Base-by-base conservation (phyloP, 1,140 invertebrate genomes). In the Triops cancriformis region DNA sequence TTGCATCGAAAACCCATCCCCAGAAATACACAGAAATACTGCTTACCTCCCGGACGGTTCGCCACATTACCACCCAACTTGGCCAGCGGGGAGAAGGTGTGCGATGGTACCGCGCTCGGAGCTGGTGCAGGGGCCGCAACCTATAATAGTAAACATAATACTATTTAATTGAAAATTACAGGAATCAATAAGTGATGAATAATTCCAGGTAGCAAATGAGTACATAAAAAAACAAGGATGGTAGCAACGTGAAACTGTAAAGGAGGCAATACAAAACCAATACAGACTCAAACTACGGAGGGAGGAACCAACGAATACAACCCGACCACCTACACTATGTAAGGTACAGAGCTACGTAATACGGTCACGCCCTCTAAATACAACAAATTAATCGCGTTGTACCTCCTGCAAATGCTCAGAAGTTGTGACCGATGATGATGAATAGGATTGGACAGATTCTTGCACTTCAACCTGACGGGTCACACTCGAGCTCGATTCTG, bases 121-220 rank as follows among this genome's bases (percentile, higher is more conserved):
- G 74, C 74, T n/a, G 79, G 80, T 26, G 72, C 78, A 14, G 76
- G 76, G 26, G 74, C 72, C 28, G 80, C 73, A n/a, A 75, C 41
- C 14, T 41, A 43, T 6, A 37, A 9, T 1, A 43, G 4, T 42
- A 37, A 43, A 75, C n/a, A n/a, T n/a, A n/a, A n/a, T n/a, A n/a
- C n/a, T n/a, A n/a, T n/a, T n/a, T n/a, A 75, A 75, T 3, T 10
- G 42, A 41, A n/a, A 41, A 37, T 28, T 75, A 75, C 18, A 37
- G 11, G 31, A 75, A 75, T 26, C 9, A n/a, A 1, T 18, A 12
- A 4, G 12, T n/a, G 14, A 73, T 27, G 31, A 14, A 23, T 14
- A 31, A 12, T 26, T 73, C 26, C 27, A 73, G 26, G 73, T 31
- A 73, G 4, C 4, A 73, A 73, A 73, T 27, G 73, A 31, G 26